These are phyloP conservation scores for Brenthis daphne DNA, from an alignment of 2,888 invertebrate genomes.

Conservation along the genomic window DNA sequence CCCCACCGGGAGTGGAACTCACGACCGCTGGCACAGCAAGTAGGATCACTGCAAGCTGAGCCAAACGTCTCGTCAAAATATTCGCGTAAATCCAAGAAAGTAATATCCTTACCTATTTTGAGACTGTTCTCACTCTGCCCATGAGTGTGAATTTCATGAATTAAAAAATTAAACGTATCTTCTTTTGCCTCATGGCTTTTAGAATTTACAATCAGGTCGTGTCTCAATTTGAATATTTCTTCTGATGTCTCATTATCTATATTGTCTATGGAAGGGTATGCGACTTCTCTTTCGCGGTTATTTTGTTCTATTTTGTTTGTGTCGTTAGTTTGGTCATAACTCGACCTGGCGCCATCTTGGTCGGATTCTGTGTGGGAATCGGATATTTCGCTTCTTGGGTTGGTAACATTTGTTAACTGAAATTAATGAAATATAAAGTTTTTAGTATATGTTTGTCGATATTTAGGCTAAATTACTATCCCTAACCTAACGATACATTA, in stretches of 20 bases:
- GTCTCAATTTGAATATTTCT: slow-evolving; percentile 9
- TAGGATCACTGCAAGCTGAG: too few species aligned
- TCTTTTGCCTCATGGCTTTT: slow-evolving; percentile 39
- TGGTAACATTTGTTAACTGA: slow-evolving; percentile 65
- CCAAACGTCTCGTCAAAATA: too few species aligned
- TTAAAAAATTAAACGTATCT: slow-evolving; percentile 49
- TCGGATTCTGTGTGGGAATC: slow-evolving; percentile 56
- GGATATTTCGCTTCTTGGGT: slow-evolving; percentile 59
- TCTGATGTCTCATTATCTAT: slow-evolving; percentile 19
- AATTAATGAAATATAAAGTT: slow-evolving; percentile 36
- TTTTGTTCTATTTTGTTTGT: slow-evolving; percentile 10
- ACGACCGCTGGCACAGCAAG: too few species aligned
- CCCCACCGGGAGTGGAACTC: too few species aligned
- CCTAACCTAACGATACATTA: too few species aligned
- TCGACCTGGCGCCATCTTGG: slow-evolving; percentile 45
- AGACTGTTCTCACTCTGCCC: slow-evolving; percentile 14
- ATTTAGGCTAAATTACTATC: too few species aligned
- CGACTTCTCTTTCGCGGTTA: neutral
- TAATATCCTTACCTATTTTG: slow-evolving; percentile 26
- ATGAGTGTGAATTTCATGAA: slow-evolving; percentile 42
- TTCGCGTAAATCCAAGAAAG: too few species aligned
- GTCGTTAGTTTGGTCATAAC: slow-evolving; percentile 33
- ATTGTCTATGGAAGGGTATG: slow-evolving; percentile 28
- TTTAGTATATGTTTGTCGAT: too few species aligned
- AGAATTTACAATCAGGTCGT: slow-evolving; percentile 11